Conservation (phyloP, 2,797 vertebrate species). For the Phataginus tetradactyla region DNA sequence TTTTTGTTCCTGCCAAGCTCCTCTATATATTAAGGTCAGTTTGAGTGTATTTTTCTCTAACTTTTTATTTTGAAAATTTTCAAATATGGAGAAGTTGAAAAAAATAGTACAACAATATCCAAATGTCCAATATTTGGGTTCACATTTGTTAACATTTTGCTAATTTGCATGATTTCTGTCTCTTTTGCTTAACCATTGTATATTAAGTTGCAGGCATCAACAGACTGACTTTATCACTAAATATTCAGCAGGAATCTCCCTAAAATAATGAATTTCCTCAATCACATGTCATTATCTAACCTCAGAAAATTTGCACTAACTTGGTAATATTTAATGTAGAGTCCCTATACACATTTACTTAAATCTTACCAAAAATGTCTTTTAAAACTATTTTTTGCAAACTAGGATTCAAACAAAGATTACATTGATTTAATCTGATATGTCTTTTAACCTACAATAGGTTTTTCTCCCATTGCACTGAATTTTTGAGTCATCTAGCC, state of each 20-base stretch:
- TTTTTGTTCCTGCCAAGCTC: not conserved
- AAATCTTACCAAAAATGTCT: not conserved
- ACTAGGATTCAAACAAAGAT: not conserved
- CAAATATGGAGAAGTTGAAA: not conserved
- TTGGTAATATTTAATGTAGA: not conserved
- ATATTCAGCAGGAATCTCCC: not conserved
- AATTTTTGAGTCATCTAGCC: not conserved
- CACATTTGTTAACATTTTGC: not conserved
- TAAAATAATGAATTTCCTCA: not conserved
- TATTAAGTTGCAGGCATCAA: not conserved
- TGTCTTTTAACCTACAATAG: not conserved
- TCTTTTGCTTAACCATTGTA: not conserved
- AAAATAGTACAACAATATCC: not conserved
- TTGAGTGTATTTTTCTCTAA: not conserved
- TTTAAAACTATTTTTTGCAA: not conserved
- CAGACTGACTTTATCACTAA: not conserved
- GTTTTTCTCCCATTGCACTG: not conserved
- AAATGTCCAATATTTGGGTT: not conserved
- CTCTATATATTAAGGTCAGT: not conserved
- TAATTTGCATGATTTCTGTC: not conserved
- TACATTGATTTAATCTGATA: not conserved
- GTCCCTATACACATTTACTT: not conserved
- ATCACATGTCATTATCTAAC: not conserved
- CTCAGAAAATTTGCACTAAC: not conserved
- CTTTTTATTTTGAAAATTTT: not conserved